A percentile compares a stretch with the other conserved stretches of the same genome.
phyloP scores from a whole-genome alignment of 2,797 vertebrate genomes.

The Somateria mollissima region DNA sequence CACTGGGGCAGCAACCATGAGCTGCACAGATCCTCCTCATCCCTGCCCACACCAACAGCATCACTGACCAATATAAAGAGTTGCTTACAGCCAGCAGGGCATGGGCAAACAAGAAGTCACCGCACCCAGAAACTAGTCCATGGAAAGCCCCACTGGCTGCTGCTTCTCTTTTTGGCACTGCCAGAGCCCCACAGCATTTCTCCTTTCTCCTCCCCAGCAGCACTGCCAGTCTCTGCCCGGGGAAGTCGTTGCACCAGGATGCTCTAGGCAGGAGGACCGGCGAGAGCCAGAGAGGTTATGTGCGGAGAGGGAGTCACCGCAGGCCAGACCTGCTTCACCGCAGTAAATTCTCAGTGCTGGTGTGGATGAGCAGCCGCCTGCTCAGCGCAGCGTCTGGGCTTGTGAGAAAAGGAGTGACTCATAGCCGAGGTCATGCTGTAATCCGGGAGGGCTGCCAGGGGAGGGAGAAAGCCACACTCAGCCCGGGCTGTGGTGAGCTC shows the following conservation, averaged over 20 bases:
- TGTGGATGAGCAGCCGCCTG: conserved; percentile 34
- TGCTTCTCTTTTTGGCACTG: background rate
- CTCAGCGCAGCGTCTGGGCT: background rate
- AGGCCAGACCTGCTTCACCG: background rate
- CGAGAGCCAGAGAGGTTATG: background rate
- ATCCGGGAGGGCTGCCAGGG: conserved; percentile 60
- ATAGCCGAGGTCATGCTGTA: conserved; percentile 53
- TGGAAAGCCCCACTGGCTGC: background rate
- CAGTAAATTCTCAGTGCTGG: conserved; percentile 9
- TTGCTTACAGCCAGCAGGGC: background rate
- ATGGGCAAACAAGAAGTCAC: rapidly evolving
- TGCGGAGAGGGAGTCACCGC: background rate
- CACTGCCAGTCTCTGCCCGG: background rate
- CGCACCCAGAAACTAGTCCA: background rate
- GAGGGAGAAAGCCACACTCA: conserved; percentile 7
- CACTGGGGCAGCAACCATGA: background rate
- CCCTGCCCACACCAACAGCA: background rate
- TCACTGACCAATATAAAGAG: background rate
- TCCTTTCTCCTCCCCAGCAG: background rate
- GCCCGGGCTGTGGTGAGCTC: background rate
- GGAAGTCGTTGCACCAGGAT: background rate
- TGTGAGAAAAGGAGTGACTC: conserved; percentile 65
- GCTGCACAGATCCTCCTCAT: background rate
- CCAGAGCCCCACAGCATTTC: rapidly evolving
- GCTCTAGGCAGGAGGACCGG: background rate